phyloP scores from a whole-genome alignment of 2,888 invertebrate species.

The Nomada ruficornis region DNA sequence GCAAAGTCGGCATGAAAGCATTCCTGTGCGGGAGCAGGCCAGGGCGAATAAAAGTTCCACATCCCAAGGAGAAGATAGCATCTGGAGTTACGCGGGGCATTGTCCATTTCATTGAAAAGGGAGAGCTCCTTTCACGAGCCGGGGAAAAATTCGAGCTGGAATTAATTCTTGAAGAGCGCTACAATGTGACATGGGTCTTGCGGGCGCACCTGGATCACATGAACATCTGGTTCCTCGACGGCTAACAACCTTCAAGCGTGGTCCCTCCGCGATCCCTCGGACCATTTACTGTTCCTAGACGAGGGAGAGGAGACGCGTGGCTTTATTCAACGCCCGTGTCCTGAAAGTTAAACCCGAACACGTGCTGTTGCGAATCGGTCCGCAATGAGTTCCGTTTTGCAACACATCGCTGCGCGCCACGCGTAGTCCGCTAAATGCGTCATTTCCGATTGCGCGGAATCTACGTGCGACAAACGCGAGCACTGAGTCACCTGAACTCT shows the following conservation, averaged over 20 bases:
- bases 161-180: slow-evolving; percentile 61
- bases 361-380: slow-evolving; percentile 66
- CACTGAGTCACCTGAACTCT: slow-evolving; percentile 10
- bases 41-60: slow-evolving; percentile 29
- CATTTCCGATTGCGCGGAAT: slow-evolving; percentile 29
- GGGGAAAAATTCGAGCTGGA: slow-evolving; percentile 51
- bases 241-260: slow-evolving; percentile 50
- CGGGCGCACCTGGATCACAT: slow-evolving; percentile 62
- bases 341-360: slow-evolving; percentile 56
- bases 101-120: slow-evolving; percentile 51
- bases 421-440: slow-evolving; percentile 28
- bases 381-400: slow-evolving; percentile 69
- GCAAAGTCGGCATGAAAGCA: slow-evolving; percentile 5
- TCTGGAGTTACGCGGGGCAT: slow-evolving; percentile 49
- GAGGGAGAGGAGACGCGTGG: slow-evolving; percentile 2
- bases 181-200: slow-evolving; percentile 50
- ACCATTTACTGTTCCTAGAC: slow-evolving; percentile 34
- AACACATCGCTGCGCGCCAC: slow-evolving; percentile 51
- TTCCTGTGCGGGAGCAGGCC: slow-evolving; percentile 4
- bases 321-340: slow-evolving; percentile 42
- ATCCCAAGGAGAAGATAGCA: slow-evolving; percentile 41
- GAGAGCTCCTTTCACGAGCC: slow-evolving; percentile 47
- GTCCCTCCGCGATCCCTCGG: slow-evolving; percentile 16
- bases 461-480: not conserved
- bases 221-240: slow-evolving; percentile 60